Conservation (phyloP, 2,113 vertebrate genomes). For the Oriolus oriolus region DNA sequence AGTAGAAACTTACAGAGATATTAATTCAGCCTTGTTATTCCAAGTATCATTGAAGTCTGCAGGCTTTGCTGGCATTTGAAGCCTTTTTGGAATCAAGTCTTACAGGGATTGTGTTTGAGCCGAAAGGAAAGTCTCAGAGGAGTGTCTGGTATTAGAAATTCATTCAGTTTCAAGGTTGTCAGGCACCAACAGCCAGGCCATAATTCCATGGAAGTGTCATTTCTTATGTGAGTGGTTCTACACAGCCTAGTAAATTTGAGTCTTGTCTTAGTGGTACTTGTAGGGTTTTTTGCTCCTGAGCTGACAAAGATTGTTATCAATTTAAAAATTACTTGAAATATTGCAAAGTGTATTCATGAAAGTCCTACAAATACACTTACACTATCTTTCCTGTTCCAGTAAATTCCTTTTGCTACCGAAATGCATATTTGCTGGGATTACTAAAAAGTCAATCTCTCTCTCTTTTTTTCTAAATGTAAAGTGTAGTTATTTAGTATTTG, state of each 20-base stretch:
- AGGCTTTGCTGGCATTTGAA: slow-evolving; percentile 3
- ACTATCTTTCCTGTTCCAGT: background rate
- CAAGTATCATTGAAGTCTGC: background rate
- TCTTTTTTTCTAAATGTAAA: background rate
- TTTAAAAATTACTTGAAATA: background rate
- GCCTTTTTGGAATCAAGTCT: background rate
- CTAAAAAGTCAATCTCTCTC: background rate
- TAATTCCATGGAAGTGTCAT: background rate
- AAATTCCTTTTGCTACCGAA: background rate
- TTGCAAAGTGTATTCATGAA: background rate
- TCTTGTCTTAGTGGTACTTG: background rate
- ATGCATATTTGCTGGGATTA: background rate
- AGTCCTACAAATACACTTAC: background rate
- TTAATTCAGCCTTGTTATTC: slow-evolving; percentile 35
- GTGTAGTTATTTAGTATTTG: background rate
- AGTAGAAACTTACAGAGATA: background rate
- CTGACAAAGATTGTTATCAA: background rate
- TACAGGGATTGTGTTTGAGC: background rate
- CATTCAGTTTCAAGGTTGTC: background rate
- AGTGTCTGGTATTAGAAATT: background rate
- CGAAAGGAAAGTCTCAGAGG: background rate
- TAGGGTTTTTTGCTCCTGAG: background rate
- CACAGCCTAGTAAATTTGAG: background rate
- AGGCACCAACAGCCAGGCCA: background rate
- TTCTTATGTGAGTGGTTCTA: background rate